Evolutionary conservation across 2,888 invertebrate genomes (phyloP).

Genomic region (Ormyrus nitidulus): DNA sequence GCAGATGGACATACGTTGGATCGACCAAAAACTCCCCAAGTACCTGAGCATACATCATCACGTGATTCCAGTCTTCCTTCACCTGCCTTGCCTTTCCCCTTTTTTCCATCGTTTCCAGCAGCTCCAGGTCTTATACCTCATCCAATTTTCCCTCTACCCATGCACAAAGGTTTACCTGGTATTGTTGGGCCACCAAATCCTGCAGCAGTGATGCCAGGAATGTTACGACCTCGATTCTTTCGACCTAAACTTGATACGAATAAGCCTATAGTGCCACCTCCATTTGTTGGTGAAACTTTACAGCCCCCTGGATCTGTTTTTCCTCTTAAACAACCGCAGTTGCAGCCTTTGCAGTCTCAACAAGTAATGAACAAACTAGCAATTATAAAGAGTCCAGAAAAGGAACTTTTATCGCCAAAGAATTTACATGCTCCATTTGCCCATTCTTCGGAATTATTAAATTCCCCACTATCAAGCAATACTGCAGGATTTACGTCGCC

Average conservation of each 20-base stretch:
- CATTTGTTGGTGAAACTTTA: conserved; percentile 32
- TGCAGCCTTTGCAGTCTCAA: not conserved
- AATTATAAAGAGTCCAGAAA: conserved; percentile 23
- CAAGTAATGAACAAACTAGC: not conserved
- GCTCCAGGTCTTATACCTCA: conserved; percentile 82
- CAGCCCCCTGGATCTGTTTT: not conserved
- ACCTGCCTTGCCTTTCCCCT: conserved; percentile 76
- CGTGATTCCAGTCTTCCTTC: conserved; percentile 75
- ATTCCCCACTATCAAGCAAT: conserved; percentile 77
- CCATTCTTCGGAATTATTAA: not conserved
- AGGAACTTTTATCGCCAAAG: not conserved
- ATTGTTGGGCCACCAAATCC: conserved; percentile 51
- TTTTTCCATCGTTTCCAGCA: conserved; percentile 71
- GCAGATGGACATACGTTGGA: conserved; percentile 66
- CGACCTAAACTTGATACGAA: conserved; percentile 36
- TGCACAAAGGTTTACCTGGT: conserved; percentile 38
- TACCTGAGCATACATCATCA: conserved; percentile 59
- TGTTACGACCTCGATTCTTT: conserved; percentile 46
- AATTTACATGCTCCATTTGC: not conserved
- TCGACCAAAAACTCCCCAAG: conserved; percentile 74
- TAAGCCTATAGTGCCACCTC: conserved; percentile 33
- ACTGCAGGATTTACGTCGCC: conserved; percentile 45
- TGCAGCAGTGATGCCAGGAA: conserved; percentile 36
- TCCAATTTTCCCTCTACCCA: conserved; percentile 69
- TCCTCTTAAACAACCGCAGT: conserved; percentile 21